Percentiles rank a stretch among this genome's conserved stretches.
Evolutionary conservation across 1,140 invertebrate species (phyloP).

Genomic region (Matsumurasca onukii): DNA sequence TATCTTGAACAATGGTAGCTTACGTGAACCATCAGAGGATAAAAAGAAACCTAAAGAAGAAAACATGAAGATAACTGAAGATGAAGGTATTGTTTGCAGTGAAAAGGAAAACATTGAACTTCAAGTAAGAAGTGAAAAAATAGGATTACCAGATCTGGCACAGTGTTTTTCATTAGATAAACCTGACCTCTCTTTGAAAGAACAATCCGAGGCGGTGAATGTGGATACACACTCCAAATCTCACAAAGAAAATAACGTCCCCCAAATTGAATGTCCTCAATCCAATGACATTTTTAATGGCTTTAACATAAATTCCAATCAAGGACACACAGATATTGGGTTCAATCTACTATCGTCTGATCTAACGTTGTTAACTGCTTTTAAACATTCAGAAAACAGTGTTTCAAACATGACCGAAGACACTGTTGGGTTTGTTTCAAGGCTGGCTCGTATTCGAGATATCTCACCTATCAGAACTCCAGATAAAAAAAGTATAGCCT

Average conservation of each 20-base stretch:
- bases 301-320: too few relatives aligned
- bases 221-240: too few relatives aligned
- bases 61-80: too few relatives aligned
- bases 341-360: not conserved
- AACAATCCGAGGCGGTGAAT: too few relatives aligned
- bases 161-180: not conserved
- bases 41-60: not conserved
- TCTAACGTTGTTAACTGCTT: not conserved
- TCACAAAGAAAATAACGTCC: too few relatives aligned
- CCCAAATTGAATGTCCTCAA: too few relatives aligned
- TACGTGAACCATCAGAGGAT: not conserved
- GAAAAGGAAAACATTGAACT: too few relatives aligned
- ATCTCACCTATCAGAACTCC: slow-evolving; percentile 8
- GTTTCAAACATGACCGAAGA: not conserved
- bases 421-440: not conserved
- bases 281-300: too few relatives aligned
- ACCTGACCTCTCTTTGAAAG: too few relatives aligned
- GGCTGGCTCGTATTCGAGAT: not conserved
- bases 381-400: slow-evolving; percentile 12
- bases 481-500: not conserved
- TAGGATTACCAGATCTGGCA: not conserved
- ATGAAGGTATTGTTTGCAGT: too few relatives aligned
- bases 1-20: not conserved
- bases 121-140: too few relatives aligned
- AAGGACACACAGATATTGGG: too few relatives aligned